Evolutionary conservation across 2,797 vertebrate genomes (phyloP), one percentile per base, ranked within the genome.

Genomic region (Emydoidea blandingii): DNA sequence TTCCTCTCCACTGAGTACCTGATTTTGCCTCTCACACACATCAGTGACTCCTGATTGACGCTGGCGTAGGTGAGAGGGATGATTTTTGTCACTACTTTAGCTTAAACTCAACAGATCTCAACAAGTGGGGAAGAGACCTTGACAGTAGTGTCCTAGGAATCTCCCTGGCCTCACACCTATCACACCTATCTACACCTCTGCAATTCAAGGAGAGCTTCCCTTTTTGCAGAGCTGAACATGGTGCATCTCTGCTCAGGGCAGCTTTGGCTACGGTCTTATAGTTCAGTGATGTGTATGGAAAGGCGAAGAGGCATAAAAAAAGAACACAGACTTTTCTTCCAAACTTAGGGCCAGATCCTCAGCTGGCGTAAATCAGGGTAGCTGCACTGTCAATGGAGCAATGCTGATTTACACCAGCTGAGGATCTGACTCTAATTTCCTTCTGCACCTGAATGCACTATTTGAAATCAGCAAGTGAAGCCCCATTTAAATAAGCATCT

Each of bases 401-500:
- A 0, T 5, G 56, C 9, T 34, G 82, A 50, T 83, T 79, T 80
- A 56, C 12, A 85, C 23, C 80, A 12, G 47, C 85, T 72, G 88
- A 81, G 81, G 92, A 59, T 5, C 23, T 50, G 81, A 81, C n/a
- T 85, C 84, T 5, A 27, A 31, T 87, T 80, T 21, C 29, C 41
- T 86, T 44, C 87, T 50, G 0, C 14, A 86, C 53, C 85, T 93
- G 92, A 96, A 95, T 93, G 87, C 79, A 2, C 41, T 9, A 3
- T 14, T 95, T 94, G 92, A 92, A 9, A 85, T 14, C 0, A 6
- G 83, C 57, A 91, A 93, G 92, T 90, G 94, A 95, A 94, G 50
- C 53, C n/a, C 81, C 49, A 14, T 47, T 88, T 53, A 27, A 79
- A 83, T 19, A 49, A 54, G 34, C 80, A 31, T 68, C 53, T 6